Percentiles rank a stretch among this genome's conserved stretches.
These are phyloP conservation scores for Arvicola amphibius DNA, from an alignment of 2,797 vertebrate species.

Conservation along the genomic window DNA sequence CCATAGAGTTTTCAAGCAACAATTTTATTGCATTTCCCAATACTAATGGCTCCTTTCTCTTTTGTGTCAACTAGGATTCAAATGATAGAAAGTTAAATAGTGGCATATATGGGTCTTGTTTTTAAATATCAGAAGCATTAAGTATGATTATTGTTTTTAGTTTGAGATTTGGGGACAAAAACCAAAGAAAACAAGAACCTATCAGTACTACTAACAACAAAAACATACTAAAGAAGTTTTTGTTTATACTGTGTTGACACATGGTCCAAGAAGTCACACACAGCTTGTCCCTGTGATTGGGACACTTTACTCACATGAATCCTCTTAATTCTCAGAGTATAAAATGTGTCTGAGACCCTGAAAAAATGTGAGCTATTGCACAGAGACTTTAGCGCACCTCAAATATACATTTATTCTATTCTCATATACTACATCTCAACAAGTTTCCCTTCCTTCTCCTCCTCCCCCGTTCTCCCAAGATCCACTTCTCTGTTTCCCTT, in stretches of 20 bases:
- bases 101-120: background rate
- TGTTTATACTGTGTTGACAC: background rate
- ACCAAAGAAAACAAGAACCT: background rate
- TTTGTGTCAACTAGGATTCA: background rate
- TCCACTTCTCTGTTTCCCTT: background rate
- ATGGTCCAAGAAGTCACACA: background rate
- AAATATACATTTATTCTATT: background rate
- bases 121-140: conserved; percentile 16
- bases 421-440: background rate
- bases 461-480: background rate
- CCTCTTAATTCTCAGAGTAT: background rate
- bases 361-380: background rate
- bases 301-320: background rate
- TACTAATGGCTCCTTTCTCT: background rate
- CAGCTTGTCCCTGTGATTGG: background rate
- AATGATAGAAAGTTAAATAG: conserved; percentile 11
- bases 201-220: background rate
- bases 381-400: background rate
- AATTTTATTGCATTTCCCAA: background rate
- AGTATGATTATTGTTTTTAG: conserved; percentile 47
- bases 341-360: background rate
- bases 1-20: background rate
- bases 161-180: conserved; percentile 4
- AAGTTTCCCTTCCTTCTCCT: background rate
- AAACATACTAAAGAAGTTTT: background rate